A percentile compares a stretch with the other conserved stretches of the same genome.
phyloP scores from a whole-genome alignment of 2,888 invertebrate species.

The Plebejus argus region DNA sequence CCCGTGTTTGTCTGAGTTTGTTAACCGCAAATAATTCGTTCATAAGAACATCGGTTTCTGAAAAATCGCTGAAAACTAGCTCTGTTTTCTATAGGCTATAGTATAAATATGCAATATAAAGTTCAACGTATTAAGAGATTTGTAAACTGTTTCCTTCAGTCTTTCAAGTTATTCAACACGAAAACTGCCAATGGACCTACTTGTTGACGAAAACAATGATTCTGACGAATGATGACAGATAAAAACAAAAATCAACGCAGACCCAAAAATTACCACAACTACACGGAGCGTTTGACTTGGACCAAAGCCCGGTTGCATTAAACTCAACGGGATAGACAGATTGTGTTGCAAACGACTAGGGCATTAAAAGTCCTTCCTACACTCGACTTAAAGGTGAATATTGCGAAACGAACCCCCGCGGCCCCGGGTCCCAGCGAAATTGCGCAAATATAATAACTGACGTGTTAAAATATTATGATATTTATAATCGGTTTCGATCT shows the following conservation, averaged over 20 bases:
- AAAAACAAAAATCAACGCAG: too few relatives aligned
- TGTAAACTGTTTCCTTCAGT: too few relatives aligned
- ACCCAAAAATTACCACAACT: neutral
- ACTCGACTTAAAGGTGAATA: slow-evolving; percentile 52
- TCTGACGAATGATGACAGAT: too few relatives aligned
- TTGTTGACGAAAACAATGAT: neutral
- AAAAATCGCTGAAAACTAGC: neutral
- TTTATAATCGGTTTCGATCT: slow-evolving; percentile 32
- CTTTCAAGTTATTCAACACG: too few relatives aligned
- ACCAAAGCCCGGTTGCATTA: slow-evolving; percentile 36
- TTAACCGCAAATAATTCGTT: neutral
- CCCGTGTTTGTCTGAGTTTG: neutral
- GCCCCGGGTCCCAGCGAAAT: neutral
- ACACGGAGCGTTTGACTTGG: slow-evolving; percentile 32
- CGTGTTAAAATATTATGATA: slow-evolving; percentile 39
- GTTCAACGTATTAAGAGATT: too few relatives aligned
- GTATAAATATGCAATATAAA: too few relatives aligned
- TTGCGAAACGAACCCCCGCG: slow-evolving; percentile 50
- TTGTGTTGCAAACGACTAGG: slow-evolving; percentile 32
- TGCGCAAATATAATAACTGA: slow-evolving; percentile 36
- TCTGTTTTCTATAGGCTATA: too few relatives aligned
- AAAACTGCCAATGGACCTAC: neutral
- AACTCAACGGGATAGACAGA: slow-evolving; percentile 31
- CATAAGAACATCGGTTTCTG: neutral
- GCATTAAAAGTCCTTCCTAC: slow-evolving; percentile 28